These are phyloP conservation scores for Pteria penguin DNA, from an alignment of 2,888 invertebrate species.

Conservation along the genomic window DNA sequence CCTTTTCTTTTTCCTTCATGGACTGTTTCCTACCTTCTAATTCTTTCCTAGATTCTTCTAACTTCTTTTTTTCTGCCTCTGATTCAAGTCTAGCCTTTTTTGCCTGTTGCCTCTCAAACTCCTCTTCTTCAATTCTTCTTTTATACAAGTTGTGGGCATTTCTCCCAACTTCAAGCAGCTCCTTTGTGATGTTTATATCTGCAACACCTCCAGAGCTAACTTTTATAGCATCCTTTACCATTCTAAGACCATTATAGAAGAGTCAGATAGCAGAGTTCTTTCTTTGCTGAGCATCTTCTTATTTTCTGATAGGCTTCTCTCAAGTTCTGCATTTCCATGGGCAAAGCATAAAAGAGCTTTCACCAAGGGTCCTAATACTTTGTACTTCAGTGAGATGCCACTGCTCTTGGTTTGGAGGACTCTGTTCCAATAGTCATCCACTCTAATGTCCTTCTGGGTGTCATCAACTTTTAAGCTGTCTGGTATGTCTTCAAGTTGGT, in stretches of 20 bases:
- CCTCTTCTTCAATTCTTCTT: slow-evolving; percentile 36
- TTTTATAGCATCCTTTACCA: slow-evolving; percentile 34
- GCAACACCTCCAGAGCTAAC: slow-evolving; percentile 29
- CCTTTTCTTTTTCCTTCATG: slow-evolving; percentile 28
- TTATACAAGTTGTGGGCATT: slow-evolving; percentile 28
- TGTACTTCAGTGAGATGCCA: slow-evolving; percentile 21
- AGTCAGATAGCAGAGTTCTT: slow-evolving; percentile 38
- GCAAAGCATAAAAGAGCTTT: slow-evolving; percentile 31
- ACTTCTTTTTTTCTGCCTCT: slow-evolving; percentile 23
- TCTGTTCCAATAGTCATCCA: slow-evolving; percentile 40
- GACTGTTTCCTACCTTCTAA: slow-evolving; percentile 16
- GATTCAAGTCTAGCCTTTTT: slow-evolving; percentile 30
- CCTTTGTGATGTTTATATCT: slow-evolving; percentile 21
- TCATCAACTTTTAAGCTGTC: slow-evolving; percentile 35
- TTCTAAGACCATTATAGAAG: slow-evolving; percentile 37
- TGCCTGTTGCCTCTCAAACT: slow-evolving; percentile 21
- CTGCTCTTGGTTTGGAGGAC: slow-evolving; percentile 22
- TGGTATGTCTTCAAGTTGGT: slow-evolving; percentile 25
- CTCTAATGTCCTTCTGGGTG: slow-evolving; percentile 15
- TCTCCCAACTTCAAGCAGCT: slow-evolving; percentile 12
- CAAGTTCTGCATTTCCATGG: slow-evolving; percentile 22
- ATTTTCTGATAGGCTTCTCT: slow-evolving; percentile 15
- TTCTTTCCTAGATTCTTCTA: slow-evolving; percentile 25
- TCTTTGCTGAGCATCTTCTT: slow-evolving; percentile 40
- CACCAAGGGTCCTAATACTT: slow-evolving; percentile 29